Conservation (phyloP, 2,113 vertebrate genomes). For the Psettodes erumei region DNA sequence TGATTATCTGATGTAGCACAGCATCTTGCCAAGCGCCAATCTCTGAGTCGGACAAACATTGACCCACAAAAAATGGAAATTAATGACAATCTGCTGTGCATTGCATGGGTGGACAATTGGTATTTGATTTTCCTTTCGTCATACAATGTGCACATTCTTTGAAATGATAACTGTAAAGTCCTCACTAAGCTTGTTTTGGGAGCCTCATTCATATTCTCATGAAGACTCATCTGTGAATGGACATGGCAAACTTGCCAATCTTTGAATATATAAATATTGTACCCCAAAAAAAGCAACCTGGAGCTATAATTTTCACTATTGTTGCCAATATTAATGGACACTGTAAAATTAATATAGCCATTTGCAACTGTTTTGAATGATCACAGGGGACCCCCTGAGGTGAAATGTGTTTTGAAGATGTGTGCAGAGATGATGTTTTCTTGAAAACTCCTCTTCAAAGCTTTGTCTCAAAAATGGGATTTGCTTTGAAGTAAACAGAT, state of each 20-base stretch:
- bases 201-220: conserved; percentile 39
- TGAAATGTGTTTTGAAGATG: conserved; percentile 35
- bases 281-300: neutral
- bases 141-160: conserved; percentile 9
- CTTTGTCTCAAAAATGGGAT: conserved; percentile 28
- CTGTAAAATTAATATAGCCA: conserved; percentile 1
- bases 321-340: neutral
- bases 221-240: conserved; percentile 28
- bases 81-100: conserved; percentile 14
- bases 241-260: no score
- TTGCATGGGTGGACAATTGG: conserved; percentile 16
- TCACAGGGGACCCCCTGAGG: neutral
- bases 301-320: neutral
- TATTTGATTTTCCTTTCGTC: conserved; percentile 42
- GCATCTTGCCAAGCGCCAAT: conserved; percentile 12
- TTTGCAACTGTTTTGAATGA: conserved; percentile 17
- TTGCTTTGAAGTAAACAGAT: conserved; percentile 47
- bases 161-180: conserved; percentile 34
- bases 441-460: conserved; percentile 1
- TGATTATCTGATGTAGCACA: neutral
- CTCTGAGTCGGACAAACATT: conserved; percentile 35
- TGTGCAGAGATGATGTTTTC: no score
- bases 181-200: conserved; percentile 17
- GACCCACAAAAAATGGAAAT: conserved; percentile 43
- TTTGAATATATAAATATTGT: no score